Evolutionary conservation across 30 jellyfish, hydroid and myxozoan genomes (phyloP).

Genomic region (Chrysaora quinquecirrha): DNA sequence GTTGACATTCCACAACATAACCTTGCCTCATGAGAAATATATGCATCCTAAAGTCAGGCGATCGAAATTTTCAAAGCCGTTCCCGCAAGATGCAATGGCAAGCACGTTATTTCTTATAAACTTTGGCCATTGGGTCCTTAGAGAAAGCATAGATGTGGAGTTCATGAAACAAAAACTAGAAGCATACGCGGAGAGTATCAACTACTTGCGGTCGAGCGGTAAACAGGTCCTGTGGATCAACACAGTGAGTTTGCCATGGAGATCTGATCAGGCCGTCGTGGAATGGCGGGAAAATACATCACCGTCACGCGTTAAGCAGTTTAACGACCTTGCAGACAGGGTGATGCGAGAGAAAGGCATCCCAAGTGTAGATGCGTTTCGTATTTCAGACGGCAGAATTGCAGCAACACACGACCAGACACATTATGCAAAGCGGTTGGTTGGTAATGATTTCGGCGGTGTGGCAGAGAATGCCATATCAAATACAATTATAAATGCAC

Average conservation of each 20-base stretch:
- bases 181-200: slow-evolving; percentile 81
- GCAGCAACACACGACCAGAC: slow-evolving; percentile 97
- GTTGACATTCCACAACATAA: slow-evolving; percentile 66
- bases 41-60: slow-evolving; percentile 96
- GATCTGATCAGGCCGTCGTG: slow-evolving; percentile 87
- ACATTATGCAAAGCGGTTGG: slow-evolving; percentile 79
- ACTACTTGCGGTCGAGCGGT: slow-evolving; percentile 52
- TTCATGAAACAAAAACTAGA: slow-evolving; percentile 61
- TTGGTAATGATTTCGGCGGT: slow-evolving; percentile 96
- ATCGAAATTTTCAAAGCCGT: slow-evolving; percentile 91
- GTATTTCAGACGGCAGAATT: slow-evolving; percentile 83
- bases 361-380: slow-evolving; percentile 87
- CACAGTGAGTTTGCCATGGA: slow-evolving; percentile 95
- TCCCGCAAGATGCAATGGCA: slow-evolving; percentile 75
- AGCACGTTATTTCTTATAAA: slow-evolving; percentile 75
- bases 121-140: slow-evolving; percentile 94
- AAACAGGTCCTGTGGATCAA: slow-evolving; percentile 80
- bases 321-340: slow-evolving; percentile 73
- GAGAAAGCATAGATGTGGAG: slow-evolving; percentile 77
- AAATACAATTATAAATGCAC: slow-evolving; percentile 68
- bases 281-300: slow-evolving; percentile 97
- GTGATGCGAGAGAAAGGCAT: slow-evolving; percentile 66
- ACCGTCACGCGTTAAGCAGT: slow-evolving; percentile 84
- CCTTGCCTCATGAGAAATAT: slow-evolving; percentile 85
- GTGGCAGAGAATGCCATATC: slow-evolving; percentile 93